These are phyloP conservation scores for Chloromyia formosa DNA, from an alignment of 2,888 invertebrate species.

Conservation along the genomic window DNA sequence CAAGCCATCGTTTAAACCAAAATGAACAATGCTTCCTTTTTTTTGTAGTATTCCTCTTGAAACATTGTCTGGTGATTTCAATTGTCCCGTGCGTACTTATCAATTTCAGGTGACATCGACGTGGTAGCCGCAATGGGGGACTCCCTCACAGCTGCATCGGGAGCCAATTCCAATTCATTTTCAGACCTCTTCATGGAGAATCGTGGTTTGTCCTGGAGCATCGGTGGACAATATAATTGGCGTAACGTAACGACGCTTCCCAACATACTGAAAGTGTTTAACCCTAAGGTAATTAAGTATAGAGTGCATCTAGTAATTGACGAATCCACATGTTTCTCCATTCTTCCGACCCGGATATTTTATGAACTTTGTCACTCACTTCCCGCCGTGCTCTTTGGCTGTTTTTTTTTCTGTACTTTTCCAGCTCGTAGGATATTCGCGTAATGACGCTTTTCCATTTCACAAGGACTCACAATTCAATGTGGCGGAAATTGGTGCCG, in stretches of 20 bases:
- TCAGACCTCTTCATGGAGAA: constrained; percentile 62
- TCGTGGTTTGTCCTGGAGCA: constrained; percentile 62
- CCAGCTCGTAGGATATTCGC: constrained; percentile 65
- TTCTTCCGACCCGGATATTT: background rate
- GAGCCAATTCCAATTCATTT: constrained; percentile 62
- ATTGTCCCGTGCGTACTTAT: background rate
- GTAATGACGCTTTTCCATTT: constrained; percentile 61
- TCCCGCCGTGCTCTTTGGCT: background rate
- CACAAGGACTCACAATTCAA: constrained; percentile 65
- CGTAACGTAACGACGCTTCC: constrained; percentile 64
- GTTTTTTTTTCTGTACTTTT: constrained; percentile 52
- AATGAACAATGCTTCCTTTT: background rate
- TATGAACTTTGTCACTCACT: background rate
- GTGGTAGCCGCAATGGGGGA: constrained; percentile 68
- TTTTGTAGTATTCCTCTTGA: background rate
- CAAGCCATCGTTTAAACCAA: background rate
- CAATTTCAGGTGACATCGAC: constrained; percentile 66
- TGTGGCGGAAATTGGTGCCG: constrained; percentile 66
- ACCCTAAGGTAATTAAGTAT: constrained; percentile 61
- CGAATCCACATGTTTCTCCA: background rate
- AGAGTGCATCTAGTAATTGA: background rate
- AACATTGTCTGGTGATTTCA: background rate
- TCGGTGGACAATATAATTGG: constrained; percentile 65
- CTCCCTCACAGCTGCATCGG: constrained; percentile 66
- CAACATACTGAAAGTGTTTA: constrained; percentile 68